These are phyloP conservation scores for Drosophila aldrichi DNA, from an alignment of 2,888 invertebrate species.

Conservation along the genomic window DNA sequence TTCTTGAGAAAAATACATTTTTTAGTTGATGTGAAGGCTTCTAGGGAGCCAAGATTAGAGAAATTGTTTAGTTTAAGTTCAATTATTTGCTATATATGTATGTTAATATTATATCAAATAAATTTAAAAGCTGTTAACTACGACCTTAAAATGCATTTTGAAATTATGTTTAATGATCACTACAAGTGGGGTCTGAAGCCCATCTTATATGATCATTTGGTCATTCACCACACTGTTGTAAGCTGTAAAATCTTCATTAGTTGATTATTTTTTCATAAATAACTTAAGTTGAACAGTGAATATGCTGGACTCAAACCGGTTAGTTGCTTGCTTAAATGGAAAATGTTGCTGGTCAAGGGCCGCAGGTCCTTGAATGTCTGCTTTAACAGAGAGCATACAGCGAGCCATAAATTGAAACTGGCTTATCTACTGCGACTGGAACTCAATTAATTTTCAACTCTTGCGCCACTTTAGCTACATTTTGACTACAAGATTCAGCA, in stretches of 20 bases:
- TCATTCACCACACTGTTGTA: neutral
- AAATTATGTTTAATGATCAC: neutral
- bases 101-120: neutral
- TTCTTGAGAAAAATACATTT: neutral
- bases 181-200: no score
- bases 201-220: neutral
- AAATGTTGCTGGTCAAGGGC: slow-evolving; percentile 58
- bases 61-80: neutral
- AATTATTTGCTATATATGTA: neutral
- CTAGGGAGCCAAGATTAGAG: neutral
- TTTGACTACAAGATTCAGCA: slow-evolving; percentile 31
- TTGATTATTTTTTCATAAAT: slow-evolving; percentile 1
- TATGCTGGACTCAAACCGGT: slow-evolving; percentile 50
- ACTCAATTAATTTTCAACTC: slow-evolving; percentile 43
- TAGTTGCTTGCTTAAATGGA: slow-evolving; percentile 2
- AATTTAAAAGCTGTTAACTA: no score
- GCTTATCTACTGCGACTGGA: slow-evolving; percentile 50
- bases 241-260: neutral
- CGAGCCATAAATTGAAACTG: slow-evolving; percentile 53
- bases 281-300: neutral
- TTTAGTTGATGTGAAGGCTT: neutral
- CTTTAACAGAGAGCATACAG: neutral
- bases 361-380: slow-evolving; percentile 61
- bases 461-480: slow-evolving; percentile 40
- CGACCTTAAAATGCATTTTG: neutral